Conservation (phyloP, 2,888 invertebrate genomes). For the Cordilura impudica region DNA sequence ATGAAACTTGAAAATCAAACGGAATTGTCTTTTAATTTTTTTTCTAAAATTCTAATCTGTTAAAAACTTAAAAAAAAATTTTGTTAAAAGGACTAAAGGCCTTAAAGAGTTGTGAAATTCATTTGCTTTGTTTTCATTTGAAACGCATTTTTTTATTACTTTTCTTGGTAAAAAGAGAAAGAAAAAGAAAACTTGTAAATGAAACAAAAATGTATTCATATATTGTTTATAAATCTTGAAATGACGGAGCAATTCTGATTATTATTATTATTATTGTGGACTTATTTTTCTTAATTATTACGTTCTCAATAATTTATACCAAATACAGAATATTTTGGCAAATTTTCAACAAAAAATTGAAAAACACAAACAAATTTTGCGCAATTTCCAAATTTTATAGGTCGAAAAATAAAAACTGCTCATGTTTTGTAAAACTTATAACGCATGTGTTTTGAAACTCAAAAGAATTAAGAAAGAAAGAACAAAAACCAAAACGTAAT, state of each 20-base stretch:
- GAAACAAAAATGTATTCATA: background rate
- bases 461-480: background rate
- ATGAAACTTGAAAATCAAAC: too few relatives aligned
- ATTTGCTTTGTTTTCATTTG: background rate
- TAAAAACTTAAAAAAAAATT: too few relatives aligned
- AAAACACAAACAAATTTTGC: slow-evolving; percentile 36
- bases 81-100: too few relatives aligned
- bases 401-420: background rate
- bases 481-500: slow-evolving; percentile 10
- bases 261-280: background rate
- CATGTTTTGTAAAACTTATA: background rate
- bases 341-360: slow-evolving; percentile 31
- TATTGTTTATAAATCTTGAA: slow-evolving; percentile 1
- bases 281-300: slow-evolving; percentile 28
- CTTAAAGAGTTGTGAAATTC: background rate
- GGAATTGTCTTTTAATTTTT: too few relatives aligned
- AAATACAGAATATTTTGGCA: slow-evolving; percentile 55
- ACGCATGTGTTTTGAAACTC: slow-evolving; percentile 17
- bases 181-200: slow-evolving; percentile 1
- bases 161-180: background rate
- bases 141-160: background rate
- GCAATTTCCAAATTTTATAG: slow-evolving; percentile 49
- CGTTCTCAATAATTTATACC: slow-evolving; percentile 56
- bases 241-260: slow-evolving; percentile 24
- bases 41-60: too few relatives aligned